phyloP scores from a whole-genome alignment of 2,888 invertebrate species.

The Steromphala cineraria region DNA sequence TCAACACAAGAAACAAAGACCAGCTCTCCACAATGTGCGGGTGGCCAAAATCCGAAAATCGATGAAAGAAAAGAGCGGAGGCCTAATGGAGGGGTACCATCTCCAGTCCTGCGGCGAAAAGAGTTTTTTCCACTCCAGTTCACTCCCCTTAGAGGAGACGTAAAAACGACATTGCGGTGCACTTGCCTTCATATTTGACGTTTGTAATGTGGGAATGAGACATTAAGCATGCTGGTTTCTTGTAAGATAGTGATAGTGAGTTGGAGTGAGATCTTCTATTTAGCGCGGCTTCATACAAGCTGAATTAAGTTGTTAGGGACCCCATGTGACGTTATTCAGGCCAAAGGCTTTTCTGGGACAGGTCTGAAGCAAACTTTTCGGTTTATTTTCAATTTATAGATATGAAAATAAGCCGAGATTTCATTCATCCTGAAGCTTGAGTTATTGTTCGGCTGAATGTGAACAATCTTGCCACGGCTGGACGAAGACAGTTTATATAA shows the following conservation, averaged over 20 bases:
- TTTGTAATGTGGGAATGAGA: no score
- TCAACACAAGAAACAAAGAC: constrained; percentile 12
- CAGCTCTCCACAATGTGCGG: not conserved
- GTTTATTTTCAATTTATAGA: not conserved
- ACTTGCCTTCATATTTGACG: not conserved
- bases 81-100: not conserved
- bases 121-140: not conserved
- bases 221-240: no score
- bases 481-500: not conserved
- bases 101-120: not conserved
- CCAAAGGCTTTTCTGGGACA: not conserved
- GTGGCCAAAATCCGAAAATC: constrained; percentile 5
- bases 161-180: not conserved
- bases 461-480: not conserved
- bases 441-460: not conserved
- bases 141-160: not conserved
- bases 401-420: not conserved
- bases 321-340: not conserved
- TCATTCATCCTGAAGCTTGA: not conserved
- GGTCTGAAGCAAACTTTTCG: not conserved
- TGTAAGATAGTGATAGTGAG: no score
- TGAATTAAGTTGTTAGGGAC: no score
- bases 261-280: no score
- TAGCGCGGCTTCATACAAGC: no score
- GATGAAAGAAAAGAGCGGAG: not conserved